Conservation (phyloP, 2,888 invertebrate species). For the Rhopalosiphum nymphaeae region DNA sequence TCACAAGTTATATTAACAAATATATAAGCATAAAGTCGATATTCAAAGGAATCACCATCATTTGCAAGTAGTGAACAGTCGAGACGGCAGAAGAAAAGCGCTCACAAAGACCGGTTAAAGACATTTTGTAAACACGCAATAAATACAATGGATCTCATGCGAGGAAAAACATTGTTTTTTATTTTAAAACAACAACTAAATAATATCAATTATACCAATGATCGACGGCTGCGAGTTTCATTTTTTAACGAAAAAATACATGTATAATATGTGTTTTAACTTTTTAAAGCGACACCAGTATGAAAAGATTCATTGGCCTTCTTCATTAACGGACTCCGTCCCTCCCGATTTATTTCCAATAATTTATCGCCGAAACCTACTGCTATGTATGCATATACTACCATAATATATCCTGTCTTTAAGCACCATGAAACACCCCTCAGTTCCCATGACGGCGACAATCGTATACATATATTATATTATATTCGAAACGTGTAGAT, state of each 20-base stretch:
- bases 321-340: constrained; percentile 36
- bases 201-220: constrained; percentile 10
- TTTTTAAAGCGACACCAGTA: background rate
- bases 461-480: constrained; percentile 45
- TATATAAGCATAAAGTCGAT: background rate
- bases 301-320: background rate
- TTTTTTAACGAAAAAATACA: constrained; percentile 22
- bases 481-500: constrained; percentile 25
- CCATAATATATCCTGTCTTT: background rate
- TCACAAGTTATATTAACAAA: background rate
- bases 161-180: background rate
- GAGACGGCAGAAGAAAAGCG: background rate
- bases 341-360: constrained; percentile 54
- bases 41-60: background rate
- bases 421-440: background rate
- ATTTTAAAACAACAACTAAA: background rate
- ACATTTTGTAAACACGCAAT: background rate
- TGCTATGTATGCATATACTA: background rate
- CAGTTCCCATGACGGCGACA: background rate
- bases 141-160: background rate
- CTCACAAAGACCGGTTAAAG: background rate
- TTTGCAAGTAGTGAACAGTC: background rate
- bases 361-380: constrained; percentile 42
- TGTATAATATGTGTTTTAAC: background rate
- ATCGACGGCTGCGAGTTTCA: background rate